Conservation (phyloP, 2,888 invertebrate species). For the Tenthredo notha region DNA sequence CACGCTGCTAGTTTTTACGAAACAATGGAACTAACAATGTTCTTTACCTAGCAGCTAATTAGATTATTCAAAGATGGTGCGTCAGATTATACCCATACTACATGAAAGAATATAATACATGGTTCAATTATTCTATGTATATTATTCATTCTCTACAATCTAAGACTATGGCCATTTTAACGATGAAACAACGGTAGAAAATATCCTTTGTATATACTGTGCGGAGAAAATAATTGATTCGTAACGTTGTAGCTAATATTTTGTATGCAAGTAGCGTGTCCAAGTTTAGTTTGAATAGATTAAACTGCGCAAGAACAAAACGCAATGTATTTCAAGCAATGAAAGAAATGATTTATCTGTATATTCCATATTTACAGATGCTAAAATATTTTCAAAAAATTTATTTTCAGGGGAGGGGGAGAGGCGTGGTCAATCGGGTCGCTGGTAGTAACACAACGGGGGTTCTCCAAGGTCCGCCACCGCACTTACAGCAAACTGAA, state of each 20-base stretch:
- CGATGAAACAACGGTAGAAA: neutral
- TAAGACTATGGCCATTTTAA: neutral
- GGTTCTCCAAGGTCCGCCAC: constrained; percentile 79
- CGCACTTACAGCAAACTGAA: constrained; percentile 65
- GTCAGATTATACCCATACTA: neutral
- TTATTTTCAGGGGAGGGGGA: constrained; percentile 81
- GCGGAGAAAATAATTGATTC: neutral
- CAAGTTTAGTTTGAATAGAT: constrained; percentile 39
- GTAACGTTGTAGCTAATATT: constrained; percentile 7
- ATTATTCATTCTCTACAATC: neutral
- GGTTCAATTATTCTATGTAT: constrained; percentile 19
- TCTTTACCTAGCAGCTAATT: constrained; percentile 26
- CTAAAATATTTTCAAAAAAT: neutral
- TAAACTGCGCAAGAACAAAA: constrained; percentile 12
- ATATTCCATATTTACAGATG: neutral
- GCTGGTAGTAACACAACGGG: constrained; percentile 84
- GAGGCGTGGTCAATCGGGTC: constrained; percentile 81
- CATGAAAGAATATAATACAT: neutral
- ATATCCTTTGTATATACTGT: constrained; percentile 15
- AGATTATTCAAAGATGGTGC: neutral
- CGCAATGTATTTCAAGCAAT: constrained; percentile 24
- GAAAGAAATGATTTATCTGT: neutral
- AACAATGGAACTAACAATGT: constrained; percentile 6
- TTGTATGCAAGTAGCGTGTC: constrained; percentile 45
- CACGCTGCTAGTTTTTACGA: constrained; percentile 7